phyloP scores from a whole-genome alignment of 2,113 vertebrate species.

The Mobula hypostoma region DNA sequence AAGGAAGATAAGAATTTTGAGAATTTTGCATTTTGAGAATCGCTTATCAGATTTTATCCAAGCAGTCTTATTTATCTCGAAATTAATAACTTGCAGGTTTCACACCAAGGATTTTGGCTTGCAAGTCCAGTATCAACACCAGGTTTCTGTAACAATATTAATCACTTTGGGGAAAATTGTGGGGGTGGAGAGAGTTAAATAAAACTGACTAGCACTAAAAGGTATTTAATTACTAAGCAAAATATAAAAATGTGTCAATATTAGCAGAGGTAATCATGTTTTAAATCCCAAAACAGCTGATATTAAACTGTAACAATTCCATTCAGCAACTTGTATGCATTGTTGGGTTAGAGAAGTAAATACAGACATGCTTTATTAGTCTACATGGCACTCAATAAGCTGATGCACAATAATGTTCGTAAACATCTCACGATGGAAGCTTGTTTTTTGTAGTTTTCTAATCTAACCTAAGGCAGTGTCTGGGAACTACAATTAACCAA shows the following conservation, averaged over 20 bases:
- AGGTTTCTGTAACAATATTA: neutral
- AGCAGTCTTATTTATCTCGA: neutral
- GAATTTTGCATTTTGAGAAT: neutral
- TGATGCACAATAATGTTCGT: neutral
- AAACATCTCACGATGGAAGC: neutral
- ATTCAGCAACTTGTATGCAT: neutral
- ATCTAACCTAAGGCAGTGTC: neutral
- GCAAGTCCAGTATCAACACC: neutral
- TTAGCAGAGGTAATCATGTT: neutral
- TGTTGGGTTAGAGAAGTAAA: neutral
- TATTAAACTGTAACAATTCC: neutral
- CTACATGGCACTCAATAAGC: neutral
- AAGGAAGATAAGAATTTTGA: too few species aligned
- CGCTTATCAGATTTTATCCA: neutral
- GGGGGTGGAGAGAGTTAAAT: neutral
- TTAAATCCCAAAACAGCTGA: neutral
- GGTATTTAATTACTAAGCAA: neutral
- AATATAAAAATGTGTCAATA: neutral
- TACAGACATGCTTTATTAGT: neutral
- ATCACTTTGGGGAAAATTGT: neutral
- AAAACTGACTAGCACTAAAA: too few species aligned
- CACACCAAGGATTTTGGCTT: neutral
- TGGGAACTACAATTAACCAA: neutral
- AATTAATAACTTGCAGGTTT: neutral
- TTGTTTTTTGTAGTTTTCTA: neutral